Conservation (phyloP, 2,113 vertebrate genomes). For the Dromiciops gliroides region DNA sequence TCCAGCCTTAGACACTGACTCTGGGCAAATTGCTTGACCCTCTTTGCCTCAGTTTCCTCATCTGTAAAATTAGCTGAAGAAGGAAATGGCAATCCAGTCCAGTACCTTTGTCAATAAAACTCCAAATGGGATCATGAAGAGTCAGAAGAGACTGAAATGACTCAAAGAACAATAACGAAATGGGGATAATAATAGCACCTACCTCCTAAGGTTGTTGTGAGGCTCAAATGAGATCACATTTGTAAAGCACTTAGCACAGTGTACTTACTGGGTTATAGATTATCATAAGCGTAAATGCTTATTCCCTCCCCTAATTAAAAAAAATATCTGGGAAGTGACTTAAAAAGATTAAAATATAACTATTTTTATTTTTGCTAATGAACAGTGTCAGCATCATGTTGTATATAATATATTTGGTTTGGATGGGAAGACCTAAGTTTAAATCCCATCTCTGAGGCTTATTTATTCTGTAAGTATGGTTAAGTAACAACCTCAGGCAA, state of each 20-base stretch:
- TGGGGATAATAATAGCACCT: no score
- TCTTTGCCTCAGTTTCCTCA: no score
- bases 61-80: no score
- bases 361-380: not conserved
- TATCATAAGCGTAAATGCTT: not conserved
- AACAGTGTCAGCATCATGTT: not conserved
- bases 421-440: not conserved
- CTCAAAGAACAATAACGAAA: no score
- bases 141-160: no score
- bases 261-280: not conserved
- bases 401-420: not conserved
- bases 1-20: no score
- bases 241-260: not conserved
- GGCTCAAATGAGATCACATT: no score
- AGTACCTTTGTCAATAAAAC: no score
- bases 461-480: not conserved
- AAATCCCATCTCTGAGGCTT: not conserved
- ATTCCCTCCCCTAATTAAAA: conserved; percentile 8
- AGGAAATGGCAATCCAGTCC: no score
- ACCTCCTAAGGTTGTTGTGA: no score
- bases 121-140: no score
- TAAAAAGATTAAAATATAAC: not conserved
- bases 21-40: no score
- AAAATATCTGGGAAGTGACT: not conserved
- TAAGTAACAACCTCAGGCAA: not conserved